Percentiles rank a stretch among this genome's conserved stretches.
These are phyloP conservation scores for Thecocarcelia acutangulata DNA, from an alignment of 2,888 invertebrate genomes.

Conservation along the genomic window DNA sequence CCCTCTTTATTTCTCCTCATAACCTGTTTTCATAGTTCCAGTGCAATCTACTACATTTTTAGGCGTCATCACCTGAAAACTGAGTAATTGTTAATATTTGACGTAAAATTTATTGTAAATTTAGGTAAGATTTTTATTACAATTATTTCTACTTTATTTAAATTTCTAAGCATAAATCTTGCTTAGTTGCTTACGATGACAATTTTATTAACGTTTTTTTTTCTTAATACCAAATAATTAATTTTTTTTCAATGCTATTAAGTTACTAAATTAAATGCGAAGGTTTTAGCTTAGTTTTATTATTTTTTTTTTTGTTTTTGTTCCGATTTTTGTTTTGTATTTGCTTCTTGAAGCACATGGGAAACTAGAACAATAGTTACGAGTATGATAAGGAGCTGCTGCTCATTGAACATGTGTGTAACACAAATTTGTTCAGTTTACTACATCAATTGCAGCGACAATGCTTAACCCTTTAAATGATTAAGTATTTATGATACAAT, in stretches of 20 bases:
- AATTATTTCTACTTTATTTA: no score
- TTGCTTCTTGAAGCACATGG: slow-evolving; percentile 45
- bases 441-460: not conserved
- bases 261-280: slow-evolving; percentile 12
- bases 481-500: slow-evolving; percentile 12
- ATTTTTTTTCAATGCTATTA: not conserved
- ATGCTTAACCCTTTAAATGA: slow-evolving; percentile 27
- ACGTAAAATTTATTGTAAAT: no score
- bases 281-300: slow-evolving; percentile 42
- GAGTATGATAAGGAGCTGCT: slow-evolving; percentile 58
- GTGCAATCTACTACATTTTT: no score
- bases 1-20: no score
- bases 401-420: slow-evolving; percentile 43
- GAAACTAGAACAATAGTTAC: slow-evolving; percentile 64
- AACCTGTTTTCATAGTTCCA: no score
- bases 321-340: slow-evolving; percentile 31
- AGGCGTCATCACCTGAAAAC: no score
- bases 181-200: no score
- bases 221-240: not conserved
- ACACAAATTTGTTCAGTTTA: not conserved
- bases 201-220: no score
- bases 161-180: no score
- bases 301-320: slow-evolving; percentile 11
- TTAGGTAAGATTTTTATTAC: no score
- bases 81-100: no score